Percentiles rank a stretch among this genome's conserved stretches.
These are phyloP conservation scores for Monopterus albus DNA, from an alignment of 2,113 vertebrate genomes.

Conservation along the genomic window DNA sequence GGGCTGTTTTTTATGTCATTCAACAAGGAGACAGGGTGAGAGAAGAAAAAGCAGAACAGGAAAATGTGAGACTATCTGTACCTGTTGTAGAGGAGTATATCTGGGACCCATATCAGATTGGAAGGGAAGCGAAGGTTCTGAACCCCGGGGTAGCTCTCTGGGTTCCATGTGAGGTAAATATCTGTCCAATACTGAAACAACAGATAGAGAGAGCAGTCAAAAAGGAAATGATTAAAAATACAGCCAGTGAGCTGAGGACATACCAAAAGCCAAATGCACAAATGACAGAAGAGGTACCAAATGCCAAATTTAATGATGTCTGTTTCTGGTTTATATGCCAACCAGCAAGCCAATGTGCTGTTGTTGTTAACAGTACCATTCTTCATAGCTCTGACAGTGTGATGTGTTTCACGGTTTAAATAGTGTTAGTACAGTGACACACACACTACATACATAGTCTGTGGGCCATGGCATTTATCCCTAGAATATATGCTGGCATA, in stretches of 20 bases:
- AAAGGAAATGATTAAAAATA: neutral
- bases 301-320: neutral
- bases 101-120: constrained; percentile 89
- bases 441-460: neutral
- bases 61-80: constrained; percentile 58
- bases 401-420: neutral
- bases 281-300: neutral
- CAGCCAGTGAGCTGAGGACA: neutral
- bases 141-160: constrained; percentile 86
- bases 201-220: neutral
- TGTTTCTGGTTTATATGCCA: neutral
- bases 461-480: neutral
- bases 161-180: constrained; percentile 88
- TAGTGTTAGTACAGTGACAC: neutral
- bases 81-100: constrained; percentile 95
- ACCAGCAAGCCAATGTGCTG: neutral
- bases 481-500: neutral
- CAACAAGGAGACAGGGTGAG: too few relatives aligned
- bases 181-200: constrained; percentile 86
- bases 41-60: neutral
- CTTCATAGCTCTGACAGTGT: neutral
- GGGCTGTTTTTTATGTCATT: neutral
- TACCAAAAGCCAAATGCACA: too few relatives aligned
- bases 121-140: constrained; percentile 89
- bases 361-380: neutral